phyloP scores from a whole-genome alignment of 1,140 invertebrate species.

The Cyphomyrmex costatus region DNA sequence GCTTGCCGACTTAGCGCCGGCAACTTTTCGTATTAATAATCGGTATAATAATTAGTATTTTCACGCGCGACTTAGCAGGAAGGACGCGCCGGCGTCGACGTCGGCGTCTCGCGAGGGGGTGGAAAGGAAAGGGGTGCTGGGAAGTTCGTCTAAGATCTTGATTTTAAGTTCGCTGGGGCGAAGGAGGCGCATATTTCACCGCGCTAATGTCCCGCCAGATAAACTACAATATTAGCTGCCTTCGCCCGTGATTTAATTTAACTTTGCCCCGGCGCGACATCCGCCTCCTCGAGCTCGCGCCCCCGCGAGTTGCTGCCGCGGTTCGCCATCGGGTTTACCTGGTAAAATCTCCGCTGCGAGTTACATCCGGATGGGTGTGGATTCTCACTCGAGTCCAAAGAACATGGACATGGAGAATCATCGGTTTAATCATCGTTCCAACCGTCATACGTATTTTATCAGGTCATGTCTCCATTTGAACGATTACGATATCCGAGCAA shows the following conservation, averaged over 20 bases:
- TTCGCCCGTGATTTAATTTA: conserved; percentile 86
- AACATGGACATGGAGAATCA: background rate
- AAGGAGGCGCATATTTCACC: conserved; percentile 85
- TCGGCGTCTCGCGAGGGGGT: conserved; percentile 48
- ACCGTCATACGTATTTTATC: background rate
- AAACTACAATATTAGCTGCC: conserved; percentile 87
- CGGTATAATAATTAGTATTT: conserved; percentile 87
- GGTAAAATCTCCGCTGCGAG: conserved; percentile 21
- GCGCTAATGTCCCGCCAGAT: conserved; percentile 86
- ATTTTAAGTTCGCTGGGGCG: conserved; percentile 85
- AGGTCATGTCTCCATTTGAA: background rate
- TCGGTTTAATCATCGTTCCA: background rate
- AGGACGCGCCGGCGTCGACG: conserved; percentile 77
- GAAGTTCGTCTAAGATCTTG: conserved; percentile 85
- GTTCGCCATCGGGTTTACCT: conserved; percentile 33
- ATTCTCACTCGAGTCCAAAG: background rate
- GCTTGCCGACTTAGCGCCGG: conserved; percentile 54
- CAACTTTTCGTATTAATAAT: conserved; percentile 87
- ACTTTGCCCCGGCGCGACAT: conserved; percentile 85
- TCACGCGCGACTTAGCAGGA: conserved; percentile 86
- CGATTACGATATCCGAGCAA: background rate
- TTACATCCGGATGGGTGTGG: background rate
- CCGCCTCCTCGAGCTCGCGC: conserved; percentile 79
- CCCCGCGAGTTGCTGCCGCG: conserved; percentile 50
- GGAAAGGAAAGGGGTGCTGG: conserved; percentile 33